Evolutionary conservation across 2,888 invertebrate genomes (phyloP).

Genomic region (Dicyrtoma fusca): DNA sequence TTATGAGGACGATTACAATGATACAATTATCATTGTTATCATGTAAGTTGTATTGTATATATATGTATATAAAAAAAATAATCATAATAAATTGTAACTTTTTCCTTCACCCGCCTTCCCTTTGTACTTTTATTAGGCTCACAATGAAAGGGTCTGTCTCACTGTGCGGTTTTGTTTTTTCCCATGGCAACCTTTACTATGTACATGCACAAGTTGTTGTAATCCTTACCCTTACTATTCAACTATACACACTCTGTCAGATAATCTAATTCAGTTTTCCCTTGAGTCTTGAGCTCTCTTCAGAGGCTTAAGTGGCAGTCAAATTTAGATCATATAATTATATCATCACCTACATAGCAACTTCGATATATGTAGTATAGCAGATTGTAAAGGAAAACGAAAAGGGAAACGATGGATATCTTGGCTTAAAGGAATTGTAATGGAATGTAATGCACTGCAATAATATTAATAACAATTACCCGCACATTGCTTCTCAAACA

Average conservation of each 20-base stretch:
- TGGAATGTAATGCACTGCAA: too few species aligned
- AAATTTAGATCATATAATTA: not conserved
- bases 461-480: too few species aligned
- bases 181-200: slow-evolving; percentile 16
- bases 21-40: slow-evolving; percentile 3
- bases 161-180: slow-evolving; percentile 33
- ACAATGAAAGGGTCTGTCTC: slow-evolving; percentile 10
- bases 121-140: slow-evolving; percentile 1
- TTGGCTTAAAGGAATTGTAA: too few species aligned
- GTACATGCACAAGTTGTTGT: not conserved
- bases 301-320: too few species aligned
- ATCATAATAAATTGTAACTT: slow-evolving; percentile 1
- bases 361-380: too few species aligned
- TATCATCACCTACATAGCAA: slow-evolving; percentile 4
- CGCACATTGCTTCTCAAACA: too few species aligned
- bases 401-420: too few species aligned
- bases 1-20: not conserved
- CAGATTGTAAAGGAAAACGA: too few species aligned
- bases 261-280: slow-evolving; percentile 30
- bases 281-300: not conserved
- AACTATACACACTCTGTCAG: too few species aligned
- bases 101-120: slow-evolving; percentile 7
- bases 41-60: not conserved
- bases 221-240: too few species aligned
- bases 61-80: not conserved